Percentiles rank a stretch among this genome's conserved stretches.
phyloP scores from a whole-genome alignment of 2,797 vertebrate species.

The Sebastes trivittatus region DNA sequence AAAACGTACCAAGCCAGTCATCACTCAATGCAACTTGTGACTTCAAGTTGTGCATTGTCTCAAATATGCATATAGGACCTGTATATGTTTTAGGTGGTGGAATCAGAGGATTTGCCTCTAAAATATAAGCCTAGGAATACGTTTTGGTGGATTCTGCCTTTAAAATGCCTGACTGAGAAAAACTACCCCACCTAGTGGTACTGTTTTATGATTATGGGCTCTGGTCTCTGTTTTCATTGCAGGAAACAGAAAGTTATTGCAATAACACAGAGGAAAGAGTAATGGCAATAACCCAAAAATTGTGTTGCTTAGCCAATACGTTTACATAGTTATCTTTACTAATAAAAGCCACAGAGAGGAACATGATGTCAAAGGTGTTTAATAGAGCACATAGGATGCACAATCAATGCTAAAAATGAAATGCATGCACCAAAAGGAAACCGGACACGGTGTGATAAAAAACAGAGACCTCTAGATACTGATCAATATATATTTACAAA shows the following conservation, averaged over 20 bases:
- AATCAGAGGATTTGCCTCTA: not conserved
- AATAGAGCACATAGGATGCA: not conserved
- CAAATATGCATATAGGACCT: not conserved
- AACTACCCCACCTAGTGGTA: slow-evolving; percentile 22
- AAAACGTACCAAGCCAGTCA: not conserved
- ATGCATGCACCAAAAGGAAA: slow-evolving; percentile 15
- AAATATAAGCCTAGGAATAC: not conserved
- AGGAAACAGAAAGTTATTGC: not conserved
- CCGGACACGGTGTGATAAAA: not conserved
- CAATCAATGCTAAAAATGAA: not conserved
- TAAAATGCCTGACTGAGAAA: not conserved
- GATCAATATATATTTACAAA: not conserved
- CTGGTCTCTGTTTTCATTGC: not conserved
- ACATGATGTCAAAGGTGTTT: slow-evolving; percentile 15
- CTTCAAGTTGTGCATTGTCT: not conserved
- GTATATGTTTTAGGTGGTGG: not conserved
- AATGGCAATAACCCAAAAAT: not conserved
- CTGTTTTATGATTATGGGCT: not conserved
- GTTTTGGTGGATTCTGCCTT: not conserved
- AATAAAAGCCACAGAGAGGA: not conserved
- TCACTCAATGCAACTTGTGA: not conserved
- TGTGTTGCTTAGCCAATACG: not conserved
- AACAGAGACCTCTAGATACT: not conserved
- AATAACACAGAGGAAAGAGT: not conserved
- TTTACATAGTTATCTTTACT: not conserved